phyloP scores from a whole-genome alignment of 2,888 invertebrate species.

The Drosophila affinis region DNA sequence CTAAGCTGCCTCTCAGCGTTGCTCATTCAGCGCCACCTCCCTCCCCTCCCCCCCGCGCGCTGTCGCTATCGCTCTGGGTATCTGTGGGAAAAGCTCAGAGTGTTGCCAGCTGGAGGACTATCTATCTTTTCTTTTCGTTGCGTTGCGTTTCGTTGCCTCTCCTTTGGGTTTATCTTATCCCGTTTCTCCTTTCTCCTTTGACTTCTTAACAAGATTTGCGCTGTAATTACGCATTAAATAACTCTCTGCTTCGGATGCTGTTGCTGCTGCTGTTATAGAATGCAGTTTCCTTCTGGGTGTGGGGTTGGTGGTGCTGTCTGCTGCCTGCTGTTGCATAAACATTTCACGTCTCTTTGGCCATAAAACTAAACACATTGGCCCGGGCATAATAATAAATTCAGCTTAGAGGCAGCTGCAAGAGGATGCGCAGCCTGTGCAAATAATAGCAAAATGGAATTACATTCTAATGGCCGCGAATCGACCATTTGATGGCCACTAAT shows the following conservation, averaged over 20 bases:
- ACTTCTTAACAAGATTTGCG: constrained; percentile 52
- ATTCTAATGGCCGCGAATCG: constrained; percentile 40
- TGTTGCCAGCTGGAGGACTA: constrained; percentile 34
- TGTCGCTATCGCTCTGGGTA: neutral
- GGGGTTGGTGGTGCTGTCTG: constrained; percentile 13
- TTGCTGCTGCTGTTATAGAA: constrained; percentile 11
- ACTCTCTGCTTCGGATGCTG: constrained; percentile 37
- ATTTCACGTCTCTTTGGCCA: constrained; percentile 64
- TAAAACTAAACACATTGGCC: constrained; percentile 73
- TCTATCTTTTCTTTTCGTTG: constrained; percentile 10
- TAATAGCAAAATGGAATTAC: constrained; percentile 39
- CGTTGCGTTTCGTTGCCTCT: neutral
- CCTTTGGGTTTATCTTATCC: constrained; percentile 7
- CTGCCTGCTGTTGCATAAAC: constrained; percentile 43
- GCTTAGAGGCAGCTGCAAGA: constrained; percentile 51
- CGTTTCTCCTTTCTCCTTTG: constrained; percentile 24
- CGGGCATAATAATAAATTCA: constrained; percentile 70
- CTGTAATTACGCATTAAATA: constrained; percentile 76
- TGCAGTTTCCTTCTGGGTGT: constrained; percentile 35
- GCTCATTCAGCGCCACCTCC: neutral
- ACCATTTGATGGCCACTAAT: constrained; percentile 43
- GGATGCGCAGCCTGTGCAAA: constrained; percentile 23
- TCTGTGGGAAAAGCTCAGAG: constrained; percentile 8
- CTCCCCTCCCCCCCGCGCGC: constrained; percentile 7
- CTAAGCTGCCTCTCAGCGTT: constrained; percentile 58